Base-by-base conservation (phyloP, 30 jellyfish, hydroid and myxozoan genomes). In the Cassiopea xamachana region DNA sequence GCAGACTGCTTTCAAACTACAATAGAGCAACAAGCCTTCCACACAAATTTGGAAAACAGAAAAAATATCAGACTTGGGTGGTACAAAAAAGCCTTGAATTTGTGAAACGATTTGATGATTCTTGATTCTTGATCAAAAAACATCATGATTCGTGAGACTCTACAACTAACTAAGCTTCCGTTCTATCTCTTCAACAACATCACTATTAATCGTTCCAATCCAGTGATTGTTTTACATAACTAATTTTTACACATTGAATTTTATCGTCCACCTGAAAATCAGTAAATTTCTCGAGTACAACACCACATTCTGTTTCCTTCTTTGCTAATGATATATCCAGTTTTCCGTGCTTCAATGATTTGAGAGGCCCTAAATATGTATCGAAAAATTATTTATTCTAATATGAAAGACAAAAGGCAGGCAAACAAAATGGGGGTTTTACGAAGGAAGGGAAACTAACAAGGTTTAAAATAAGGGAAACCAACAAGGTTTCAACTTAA, bases 301-400 rank as follows among this genome's bases (percentile, higher is more conserved):
- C 75, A 10, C 99, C 99, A 77, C 99, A 96, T 77, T 96, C 99
- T 1, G 96, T 89, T 61, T 89, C 94, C 62, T 87, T 93, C 82
- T 92, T 93, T 18, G 96, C 98, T 43, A 64, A 45, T 1, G 91
- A 6, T 8, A 92, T 82, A 79, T 96, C 98, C n/a, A 86, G 93
- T 68, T 81, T 60, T 1, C 99, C 99, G 44, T 93, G 97, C 75
- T 92, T 96, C 58, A 96, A 62, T 45, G 98, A 89, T 67, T 82
- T 86, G 16, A 92, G 60, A 47, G 93, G 95, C 16, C 98, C 99
- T 96, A 75, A 51, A 80, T 69, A 70, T 47, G 13, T 77, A 79
- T 10, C 64, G 12, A 55, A 10, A 76, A 86, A 12, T 16, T 43
- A 73, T 6, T 47, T 16, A 39, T 49, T 16, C 7, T 73, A 15